Evolutionary conservation across 2,113 vertebrate species (phyloP).

Genomic region (Butorides virescens): DNA sequence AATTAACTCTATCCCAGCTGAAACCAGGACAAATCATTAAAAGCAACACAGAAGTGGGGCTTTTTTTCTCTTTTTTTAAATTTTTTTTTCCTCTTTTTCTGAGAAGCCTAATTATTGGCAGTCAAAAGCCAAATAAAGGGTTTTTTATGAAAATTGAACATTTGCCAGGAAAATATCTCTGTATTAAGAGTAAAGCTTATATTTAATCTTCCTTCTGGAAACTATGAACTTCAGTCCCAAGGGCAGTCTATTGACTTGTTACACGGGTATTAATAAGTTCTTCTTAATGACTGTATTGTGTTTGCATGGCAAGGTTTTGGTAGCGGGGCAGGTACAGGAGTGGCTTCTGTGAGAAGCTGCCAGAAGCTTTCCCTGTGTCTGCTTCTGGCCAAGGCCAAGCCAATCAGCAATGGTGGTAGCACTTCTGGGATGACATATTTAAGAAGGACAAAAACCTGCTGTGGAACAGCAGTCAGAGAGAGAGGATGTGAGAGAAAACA

Average conservation of each 20-base stretch:
- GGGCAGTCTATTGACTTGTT: background rate
- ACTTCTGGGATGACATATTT: too few species aligned
- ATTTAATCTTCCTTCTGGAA: background rate
- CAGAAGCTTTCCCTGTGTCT: too few species aligned
- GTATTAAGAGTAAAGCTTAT: background rate
- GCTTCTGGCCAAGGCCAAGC: too few species aligned
- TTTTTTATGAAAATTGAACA: background rate
- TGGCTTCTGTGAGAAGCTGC: too few species aligned
- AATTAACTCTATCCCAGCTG: too few species aligned
- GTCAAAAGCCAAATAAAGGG: background rate
- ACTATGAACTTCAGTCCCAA: background rate
- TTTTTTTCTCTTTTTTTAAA: background rate
- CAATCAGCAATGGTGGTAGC: too few species aligned
- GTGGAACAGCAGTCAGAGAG: too few species aligned
- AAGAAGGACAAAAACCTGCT: too few species aligned
- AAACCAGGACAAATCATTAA: too few species aligned
- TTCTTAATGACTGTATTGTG: background rate
- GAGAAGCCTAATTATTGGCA: background rate
- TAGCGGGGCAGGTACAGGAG: too few species aligned
- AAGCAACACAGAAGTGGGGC: background rate
- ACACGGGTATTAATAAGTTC: background rate
- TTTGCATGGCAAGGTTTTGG: too few species aligned
- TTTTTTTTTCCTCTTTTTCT: rapidly evolving
- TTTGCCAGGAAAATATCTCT: background rate
- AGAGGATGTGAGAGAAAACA: too few species aligned